phyloP scores from a whole-genome alignment of 2,113 vertebrate genomes.

The Tiliqua scincoides region DNA sequence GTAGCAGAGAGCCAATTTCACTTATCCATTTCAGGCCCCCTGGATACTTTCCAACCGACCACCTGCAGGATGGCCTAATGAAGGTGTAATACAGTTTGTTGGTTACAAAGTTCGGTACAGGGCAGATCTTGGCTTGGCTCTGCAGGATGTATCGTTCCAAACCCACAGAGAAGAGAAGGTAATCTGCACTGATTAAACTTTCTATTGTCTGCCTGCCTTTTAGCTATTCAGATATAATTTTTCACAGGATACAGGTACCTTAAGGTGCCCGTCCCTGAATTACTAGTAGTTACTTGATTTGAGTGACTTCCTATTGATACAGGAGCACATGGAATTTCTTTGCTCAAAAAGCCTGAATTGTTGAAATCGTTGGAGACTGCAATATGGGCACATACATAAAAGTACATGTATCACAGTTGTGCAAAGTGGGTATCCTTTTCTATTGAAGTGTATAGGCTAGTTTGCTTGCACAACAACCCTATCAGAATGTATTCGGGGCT shows the following conservation, averaged over 20 bases:
- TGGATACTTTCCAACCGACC: slow-evolving; percentile 67
- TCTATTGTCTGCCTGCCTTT: not conserved
- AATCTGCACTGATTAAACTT: slow-evolving; percentile 15
- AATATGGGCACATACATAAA: not conserved
- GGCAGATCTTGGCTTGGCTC: slow-evolving; percentile 57
- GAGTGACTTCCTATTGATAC: not conserved
- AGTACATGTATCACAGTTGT: not conserved
- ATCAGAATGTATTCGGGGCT: not conserved
- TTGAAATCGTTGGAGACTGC: not conserved
- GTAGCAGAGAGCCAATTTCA: not conserved
- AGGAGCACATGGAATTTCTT: not conserved
- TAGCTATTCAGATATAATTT: not conserved
- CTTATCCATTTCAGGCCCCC: slow-evolving; percentile 63
- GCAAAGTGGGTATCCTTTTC: not conserved
- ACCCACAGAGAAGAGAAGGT: slow-evolving; percentile 71
- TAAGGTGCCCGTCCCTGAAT: not conserved
- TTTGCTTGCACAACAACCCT: not conserved
- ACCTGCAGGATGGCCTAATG: slow-evolving; percentile 63
- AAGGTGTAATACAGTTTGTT: slow-evolving; percentile 69
- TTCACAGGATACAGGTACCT: not conserved
- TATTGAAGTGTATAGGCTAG: not conserved
- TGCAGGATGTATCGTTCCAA: slow-evolving; percentile 69
- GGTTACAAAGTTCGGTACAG: slow-evolving; percentile 66
- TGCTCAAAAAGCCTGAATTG: not conserved
- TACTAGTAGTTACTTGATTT: not conserved